Evolutionary conservation across 2,888 invertebrate species (phyloP), one percentile per base, ranked within the genome.

Genomic region (Polyommatus iphigenia): DNA sequence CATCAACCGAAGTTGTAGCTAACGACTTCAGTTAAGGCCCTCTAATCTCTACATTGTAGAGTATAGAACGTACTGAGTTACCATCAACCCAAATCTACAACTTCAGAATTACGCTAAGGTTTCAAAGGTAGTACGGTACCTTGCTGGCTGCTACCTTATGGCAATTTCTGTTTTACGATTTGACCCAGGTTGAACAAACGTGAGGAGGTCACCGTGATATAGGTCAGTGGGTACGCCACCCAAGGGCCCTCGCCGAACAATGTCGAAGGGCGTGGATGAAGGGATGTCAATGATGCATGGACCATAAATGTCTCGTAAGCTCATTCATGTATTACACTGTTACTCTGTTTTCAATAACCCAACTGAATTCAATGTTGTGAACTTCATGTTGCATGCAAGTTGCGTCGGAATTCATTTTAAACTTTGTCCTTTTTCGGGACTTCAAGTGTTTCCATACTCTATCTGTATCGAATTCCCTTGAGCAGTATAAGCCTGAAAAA

Each of bases 271-370:
- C 67, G 67, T 67, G 13, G 67, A 32, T 10, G 1, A 18, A 67
- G 29, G 67, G 67, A 67, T 67, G 13, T 67, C 67, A 67, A 15
- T 67, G 29, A 67, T 32, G 67, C 29, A 67, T 67, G 67, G 29
- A 32, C 67, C 29, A 32, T 67, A 32, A 67, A 67, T 15, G 32
- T 67, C 67, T 67, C 67, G 13, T 29, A 32, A 67, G 67, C 18
- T 13, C 62, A 67, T 13, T 67, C 5, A 67, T 67, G 29, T 67
- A 67, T 67, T 29, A 67, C 20, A 67, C 29, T 67, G 67, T 32
- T 32, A 6, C 29, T 62, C 20, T 29, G 24, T 24, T 32, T 67
- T 29, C 62, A 13, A 24, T 62, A 62, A 13, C 24, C 24, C 62
- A 4, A 62, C 24, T 62, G 62, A 13, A 62, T 10, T 24, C 13